Evolutionary conservation across 1,140 invertebrate species (phyloP).

Genomic region (Cryptotermes secundus): DNA sequence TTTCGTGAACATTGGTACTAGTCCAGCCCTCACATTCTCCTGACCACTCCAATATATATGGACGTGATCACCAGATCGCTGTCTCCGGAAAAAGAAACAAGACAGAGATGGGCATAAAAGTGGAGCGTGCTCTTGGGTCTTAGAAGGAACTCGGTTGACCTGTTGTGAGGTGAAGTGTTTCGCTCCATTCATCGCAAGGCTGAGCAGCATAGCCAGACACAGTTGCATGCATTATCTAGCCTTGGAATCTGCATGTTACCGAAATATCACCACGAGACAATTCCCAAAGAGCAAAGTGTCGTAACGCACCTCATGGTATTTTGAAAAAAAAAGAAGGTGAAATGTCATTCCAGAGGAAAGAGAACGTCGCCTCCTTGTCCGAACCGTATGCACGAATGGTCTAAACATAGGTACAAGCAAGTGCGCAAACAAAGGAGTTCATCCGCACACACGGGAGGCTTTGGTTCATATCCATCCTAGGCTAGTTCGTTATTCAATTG

Average conservation of each 20-base stretch:
- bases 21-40: too few species aligned
- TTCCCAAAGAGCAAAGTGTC: neutral
- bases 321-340: constrained; percentile 18
- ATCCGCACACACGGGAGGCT: too few species aligned
- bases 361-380: neutral
- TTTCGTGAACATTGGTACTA: too few species aligned
- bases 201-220: neutral
- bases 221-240: neutral
- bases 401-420: neutral
- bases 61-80: too few species aligned
- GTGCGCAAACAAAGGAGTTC: too few species aligned
- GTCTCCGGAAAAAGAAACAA: too few species aligned
- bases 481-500: neutral
- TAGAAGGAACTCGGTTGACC: too few species aligned
- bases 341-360: neutral
- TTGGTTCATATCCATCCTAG: too few species aligned
- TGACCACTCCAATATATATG: too few species aligned
- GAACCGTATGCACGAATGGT: neutral
- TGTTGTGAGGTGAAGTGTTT: neutral
- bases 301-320: constrained; percentile 5
- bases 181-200: neutral
- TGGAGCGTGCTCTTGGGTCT: too few species aligned
- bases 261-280: neutral
- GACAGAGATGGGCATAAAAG: too few species aligned
- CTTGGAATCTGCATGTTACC: neutral